Base-by-base conservation (phyloP, 2,797 vertebrate genomes). In the Phalloptychus januarius region DNA sequence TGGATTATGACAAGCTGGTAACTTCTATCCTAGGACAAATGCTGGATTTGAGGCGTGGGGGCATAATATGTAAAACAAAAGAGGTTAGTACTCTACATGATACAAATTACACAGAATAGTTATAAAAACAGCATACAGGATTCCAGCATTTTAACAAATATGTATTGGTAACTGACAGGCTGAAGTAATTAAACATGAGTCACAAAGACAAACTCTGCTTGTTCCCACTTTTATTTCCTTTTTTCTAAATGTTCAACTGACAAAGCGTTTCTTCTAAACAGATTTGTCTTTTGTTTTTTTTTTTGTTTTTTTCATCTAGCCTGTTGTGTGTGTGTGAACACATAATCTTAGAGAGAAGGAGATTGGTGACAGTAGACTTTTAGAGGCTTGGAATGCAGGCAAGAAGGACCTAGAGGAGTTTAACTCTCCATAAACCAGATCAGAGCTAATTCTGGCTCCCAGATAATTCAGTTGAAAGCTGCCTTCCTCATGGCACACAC, bases 401-500 rank as follows among this genome's bases (percentile, higher is more conserved):
- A 84, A 91, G 78, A 87, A 89, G 86, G 80, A 88, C 83, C 83
- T 82, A 83, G 79, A 89, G 78, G 87, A 91, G 85, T 92, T 94
- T 79, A 94, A 93, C 86, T 91, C 87, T 61, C 94, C 83, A 90
- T 93, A 94, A 95, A 91, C 85, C 79, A 92, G 94, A 94, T 95
- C 94, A 95, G 84, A 85, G 90, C 91, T 94, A 94, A 95, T 94
- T 95, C 84, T 93, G 91, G 83, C 88, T 74, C 61, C 78, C 61
- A 78, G 88, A 86, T 92, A 84, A 94, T 87, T 90, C 75, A 88
- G 54, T 83, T 79, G 85, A 86, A 91, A 92, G 88, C 89, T 84
- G 78, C 79, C 87, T 78, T 75, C 86, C 74, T 86, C 84, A 77
- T 89, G 86, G 81, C 86, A 88, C 78, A 73, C 8, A 38, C 79